Evolutionary conservation across 1,140 invertebrate genomes (phyloP), one percentile per base, ranked within the genome.

Genomic region (Saccostrea glomerata): DNA sequence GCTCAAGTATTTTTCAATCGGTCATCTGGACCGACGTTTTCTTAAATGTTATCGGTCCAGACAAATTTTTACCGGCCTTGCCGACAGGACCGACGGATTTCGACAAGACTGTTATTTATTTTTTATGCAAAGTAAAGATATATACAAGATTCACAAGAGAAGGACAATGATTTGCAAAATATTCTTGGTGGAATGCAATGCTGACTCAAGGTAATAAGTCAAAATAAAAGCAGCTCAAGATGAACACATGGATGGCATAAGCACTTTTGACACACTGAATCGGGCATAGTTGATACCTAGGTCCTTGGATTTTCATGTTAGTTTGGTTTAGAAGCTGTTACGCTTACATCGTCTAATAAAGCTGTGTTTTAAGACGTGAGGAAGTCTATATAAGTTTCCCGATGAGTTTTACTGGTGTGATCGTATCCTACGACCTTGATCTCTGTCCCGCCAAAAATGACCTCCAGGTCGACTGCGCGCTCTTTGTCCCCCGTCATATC

Each of bases 401-500:
- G 95, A 73, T 94, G 94, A 83, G 95, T 95, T 55, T 95, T 95
- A 15, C 96, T 96, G 0, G 94, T 93, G 25, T 96, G 94, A 89
- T 96, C 96, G 17, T 96, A 93, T 2, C 96, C 96, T 58, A 95
- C 95, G 0, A 96, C 96, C 90, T 95, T 96, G 63, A 96, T 96
- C 93, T 96, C 96, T 1, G 96, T 96, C 60, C 96, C 96, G 0
- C 96, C 96, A 92, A 96, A 96, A 66, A 95, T 95, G 91, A 96
- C 96, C 90, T 96, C 94, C 0, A 96, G 94, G 89, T 96, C 95
- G 84, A 96, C 96, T 92, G 95, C 94, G 82, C 95, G 89, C 83
- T 92, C 92, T 66, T 92, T 91, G 85, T 92, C 92, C 7, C 92
- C 92, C 6, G 93, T 93, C 89, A 91, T 89, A 90, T 93, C 91